phyloP scores from a whole-genome alignment of 2,888 invertebrate species.

The Pachliopta kotzebuea region DNA sequence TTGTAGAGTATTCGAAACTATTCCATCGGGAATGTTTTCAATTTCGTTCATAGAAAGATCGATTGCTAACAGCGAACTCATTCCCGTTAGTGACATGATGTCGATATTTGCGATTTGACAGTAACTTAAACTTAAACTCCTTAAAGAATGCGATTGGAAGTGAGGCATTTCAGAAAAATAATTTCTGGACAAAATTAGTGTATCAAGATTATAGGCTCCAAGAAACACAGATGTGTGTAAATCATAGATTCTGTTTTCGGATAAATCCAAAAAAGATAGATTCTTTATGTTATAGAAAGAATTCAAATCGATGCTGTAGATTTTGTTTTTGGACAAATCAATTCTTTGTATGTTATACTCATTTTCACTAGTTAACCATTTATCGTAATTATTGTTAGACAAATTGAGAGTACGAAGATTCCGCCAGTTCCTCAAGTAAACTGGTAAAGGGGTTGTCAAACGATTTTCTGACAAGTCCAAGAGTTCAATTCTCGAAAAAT shows the following conservation, averaged over 20 bases:
- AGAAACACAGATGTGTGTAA: slow-evolving; percentile 80
- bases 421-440: slow-evolving; percentile 67
- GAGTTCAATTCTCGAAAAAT: slow-evolving; percentile 72
- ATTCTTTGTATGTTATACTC: slow-evolving; percentile 71
- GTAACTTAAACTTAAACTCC: slow-evolving; percentile 80
- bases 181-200: slow-evolving; percentile 84
- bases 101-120: slow-evolving; percentile 82
- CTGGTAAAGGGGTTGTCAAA: slow-evolving; percentile 65
- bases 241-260: slow-evolving; percentile 83
- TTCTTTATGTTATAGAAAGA: slow-evolving; percentile 80
- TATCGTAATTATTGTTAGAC: slow-evolving; percentile 75
- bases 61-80: slow-evolving; percentile 80
- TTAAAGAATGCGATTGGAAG: slow-evolving; percentile 79
- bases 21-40: slow-evolving; percentile 78
- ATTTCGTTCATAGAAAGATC: slow-evolving; percentile 85
- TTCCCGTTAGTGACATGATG: slow-evolving; percentile 69
- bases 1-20: slow-evolving; percentile 81
- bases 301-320: slow-evolving; percentile 79
- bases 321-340: slow-evolving; percentile 85
- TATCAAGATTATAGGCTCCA: slow-evolving; percentile 77
- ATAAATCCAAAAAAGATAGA: slow-evolving; percentile 82
- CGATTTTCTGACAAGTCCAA: slow-evolving; percentile 74
- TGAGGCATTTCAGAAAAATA: slow-evolving; percentile 80
- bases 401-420: slow-evolving; percentile 80
- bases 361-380: slow-evolving; percentile 53